Conservation (phyloP, 2,797 vertebrate species). For the Ctenopoma multispine region DNA sequence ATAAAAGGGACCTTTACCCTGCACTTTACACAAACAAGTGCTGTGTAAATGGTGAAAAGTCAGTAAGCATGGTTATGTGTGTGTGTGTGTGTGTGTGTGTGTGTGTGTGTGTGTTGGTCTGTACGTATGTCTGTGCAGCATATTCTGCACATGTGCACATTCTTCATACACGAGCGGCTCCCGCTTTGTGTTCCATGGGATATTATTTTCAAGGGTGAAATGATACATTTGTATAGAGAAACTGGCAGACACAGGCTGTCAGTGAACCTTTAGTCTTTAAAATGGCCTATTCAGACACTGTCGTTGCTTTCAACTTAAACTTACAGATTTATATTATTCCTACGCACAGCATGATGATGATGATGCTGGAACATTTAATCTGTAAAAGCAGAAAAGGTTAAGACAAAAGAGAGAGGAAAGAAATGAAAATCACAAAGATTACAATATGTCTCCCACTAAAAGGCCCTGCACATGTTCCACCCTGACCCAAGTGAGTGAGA, state of each 20-base stretch:
- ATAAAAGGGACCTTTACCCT: constrained; percentile 47
- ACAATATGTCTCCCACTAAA: constrained; percentile 17
- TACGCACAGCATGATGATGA: constrained; percentile 10
- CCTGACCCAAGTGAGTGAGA: constrained; percentile 51
- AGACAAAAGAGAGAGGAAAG: constrained; percentile 58
- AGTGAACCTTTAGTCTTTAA: neutral
- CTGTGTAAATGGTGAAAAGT: constrained; percentile 27
- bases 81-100: neutral
- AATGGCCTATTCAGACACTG: neutral
- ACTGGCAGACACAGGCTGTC: neutral
- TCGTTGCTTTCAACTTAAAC: constrained; percentile 18
- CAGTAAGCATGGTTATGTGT: constrained; percentile 7
- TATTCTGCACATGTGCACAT: constrained; percentile 38
- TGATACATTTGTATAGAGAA: constrained; percentile 30
- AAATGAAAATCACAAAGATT: constrained; percentile 6
- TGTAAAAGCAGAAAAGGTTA: constrained; percentile 36
- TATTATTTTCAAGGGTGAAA: constrained; percentile 44
- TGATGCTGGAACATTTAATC: constrained; percentile 5
- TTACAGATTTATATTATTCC: constrained; percentile 12
- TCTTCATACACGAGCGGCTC: constrained; percentile 41
- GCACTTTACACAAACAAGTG: constrained; percentile 6
- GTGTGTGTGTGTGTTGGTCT: neutral
- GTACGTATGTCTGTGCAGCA: neutral
- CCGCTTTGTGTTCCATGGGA: constrained; percentile 38
- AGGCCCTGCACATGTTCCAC: neutral